These are phyloP conservation scores for Numenius arquata DNA, from an alignment of 2,113 vertebrate species.

Conservation along the genomic window DNA sequence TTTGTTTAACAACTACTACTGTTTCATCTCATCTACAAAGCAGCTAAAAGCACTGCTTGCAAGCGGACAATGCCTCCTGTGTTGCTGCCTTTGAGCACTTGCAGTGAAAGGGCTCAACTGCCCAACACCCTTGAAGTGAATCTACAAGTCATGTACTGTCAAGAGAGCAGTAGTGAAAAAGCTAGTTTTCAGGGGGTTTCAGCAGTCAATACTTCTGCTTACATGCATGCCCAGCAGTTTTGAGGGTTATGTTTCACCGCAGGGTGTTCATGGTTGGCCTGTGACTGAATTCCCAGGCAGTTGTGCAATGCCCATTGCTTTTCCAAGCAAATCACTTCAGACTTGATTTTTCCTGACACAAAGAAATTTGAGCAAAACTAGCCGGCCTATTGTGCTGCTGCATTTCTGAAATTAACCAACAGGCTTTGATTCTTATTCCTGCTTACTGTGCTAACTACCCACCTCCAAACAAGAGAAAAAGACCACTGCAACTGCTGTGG, in stretches of 20 bases:
- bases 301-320: background rate
- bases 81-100: background rate
- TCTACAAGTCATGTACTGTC: fast-evolving
- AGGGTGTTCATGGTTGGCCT: background rate
- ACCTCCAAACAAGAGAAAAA: background rate
- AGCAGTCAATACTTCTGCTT: background rate
- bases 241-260: background rate
- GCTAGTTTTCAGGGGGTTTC: background rate
- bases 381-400: fast-evolving
- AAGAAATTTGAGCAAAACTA: background rate
- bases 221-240: background rate
- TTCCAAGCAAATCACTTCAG: background rate
- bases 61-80: background rate
- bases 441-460: background rate
- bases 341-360: background rate
- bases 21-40: background rate
- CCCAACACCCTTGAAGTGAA: background rate
- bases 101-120: background rate
- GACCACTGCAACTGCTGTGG: background rate
- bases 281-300: background rate
- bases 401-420: background rate
- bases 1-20: background rate
- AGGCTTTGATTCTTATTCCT: fast-evolving
- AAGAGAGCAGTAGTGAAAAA: background rate
- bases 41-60: background rate